A percentile compares a stretch with the other conserved stretches of the same genome.
These are phyloP conservation scores for Drosophila auraria DNA, from an alignment of 1,140 invertebrate species.

Conservation along the genomic window DNA sequence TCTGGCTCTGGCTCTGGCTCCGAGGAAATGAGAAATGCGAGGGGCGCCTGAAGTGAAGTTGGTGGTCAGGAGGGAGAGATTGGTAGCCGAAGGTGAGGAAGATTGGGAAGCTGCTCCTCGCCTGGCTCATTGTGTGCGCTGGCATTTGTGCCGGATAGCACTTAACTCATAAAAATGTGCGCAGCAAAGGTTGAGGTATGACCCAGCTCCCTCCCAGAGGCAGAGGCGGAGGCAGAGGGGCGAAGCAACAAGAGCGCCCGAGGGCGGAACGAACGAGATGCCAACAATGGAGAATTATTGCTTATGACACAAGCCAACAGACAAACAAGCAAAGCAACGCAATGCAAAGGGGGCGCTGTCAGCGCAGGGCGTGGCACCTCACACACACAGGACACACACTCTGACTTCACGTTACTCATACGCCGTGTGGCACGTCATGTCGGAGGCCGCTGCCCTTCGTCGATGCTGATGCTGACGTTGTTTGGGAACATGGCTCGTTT, in stretches of 20 bases:
- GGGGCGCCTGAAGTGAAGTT: background rate
- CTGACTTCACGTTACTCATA: conserved; percentile 54
- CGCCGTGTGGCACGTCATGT: conserved; percentile 43
- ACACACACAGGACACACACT: background rate
- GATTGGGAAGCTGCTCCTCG: conserved; percentile 16
- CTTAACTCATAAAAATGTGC: conserved; percentile 81
- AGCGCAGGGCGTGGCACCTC: conserved; percentile 37
- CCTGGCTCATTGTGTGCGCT: conserved; percentile 22
- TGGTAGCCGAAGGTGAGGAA: conserved; percentile 38
- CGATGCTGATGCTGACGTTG: conserved; percentile 32
- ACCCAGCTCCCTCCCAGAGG: background rate
- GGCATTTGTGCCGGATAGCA: conserved; percentile 70
- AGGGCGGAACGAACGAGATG: conserved; percentile 42
- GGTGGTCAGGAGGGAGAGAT: background rate
- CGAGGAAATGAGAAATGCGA: conserved; percentile 25
- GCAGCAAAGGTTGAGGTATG: conserved; percentile 52
- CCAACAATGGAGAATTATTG: conserved; percentile 78
- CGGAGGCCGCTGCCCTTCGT: background rate
- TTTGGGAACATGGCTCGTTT: conserved; percentile 59
- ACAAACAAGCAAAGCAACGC: conserved; percentile 27
- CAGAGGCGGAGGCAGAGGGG: background rate
- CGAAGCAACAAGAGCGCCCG: conserved; percentile 61
- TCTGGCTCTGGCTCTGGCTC: too few relatives aligned
- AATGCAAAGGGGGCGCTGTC: conserved; percentile 8
- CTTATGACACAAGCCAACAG: conserved; percentile 66